Base-by-base conservation (phyloP, 2,797 vertebrate species). In the Coranthus polyacanthus region DNA sequence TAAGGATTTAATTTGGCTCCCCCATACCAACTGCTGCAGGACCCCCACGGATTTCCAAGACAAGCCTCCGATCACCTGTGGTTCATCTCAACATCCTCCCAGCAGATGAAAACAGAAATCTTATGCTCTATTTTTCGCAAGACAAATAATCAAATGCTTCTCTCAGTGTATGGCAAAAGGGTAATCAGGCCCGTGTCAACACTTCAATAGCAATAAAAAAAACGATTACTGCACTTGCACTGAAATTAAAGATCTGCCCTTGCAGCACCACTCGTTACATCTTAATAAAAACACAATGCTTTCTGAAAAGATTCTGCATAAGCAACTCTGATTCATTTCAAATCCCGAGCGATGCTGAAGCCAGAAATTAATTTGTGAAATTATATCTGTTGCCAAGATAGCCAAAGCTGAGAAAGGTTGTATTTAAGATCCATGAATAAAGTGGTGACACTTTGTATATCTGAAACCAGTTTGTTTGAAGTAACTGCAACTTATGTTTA, bases 1-100 rank as follows among this genome's bases (percentile, higher is more conserved):
- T 77, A 70, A 85, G 79, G 85, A 92, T 93, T 88, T 91, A 74
- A 88, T 92, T 90, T 90, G 84, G 86, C 82, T 92, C 92, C 76
- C 81, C 73, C 75, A 72, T 74, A 82, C 76, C 65, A 54, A 83
- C 84, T 78, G 46, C 74, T 52, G 72, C 45, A 53, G 84, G 81
- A 87, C 86, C 84, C 90, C 90, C 58, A 2, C 11, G 16, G 83
- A 84, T 84, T 80, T 85, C 77, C 18, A 21, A 85, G 74, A 83
- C 80, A 83, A 82, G 84, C 83, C 73, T 67, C 71, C 64, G 66
- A 78, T 90, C 79, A 81, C 85, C 83, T 83, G 82, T 39, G 72
- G 79, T 75, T 88, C 54, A 53, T 74, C 75, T 84, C 86, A 74
- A 83, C 67, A 72, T 78, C 72, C 52, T 57, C 53, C 59, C 55